Evolutionary conservation across 1,140 invertebrate species (phyloP), one percentile per base, ranked within the genome.

Genomic region (Pygmarrhopalites habei): DNA sequence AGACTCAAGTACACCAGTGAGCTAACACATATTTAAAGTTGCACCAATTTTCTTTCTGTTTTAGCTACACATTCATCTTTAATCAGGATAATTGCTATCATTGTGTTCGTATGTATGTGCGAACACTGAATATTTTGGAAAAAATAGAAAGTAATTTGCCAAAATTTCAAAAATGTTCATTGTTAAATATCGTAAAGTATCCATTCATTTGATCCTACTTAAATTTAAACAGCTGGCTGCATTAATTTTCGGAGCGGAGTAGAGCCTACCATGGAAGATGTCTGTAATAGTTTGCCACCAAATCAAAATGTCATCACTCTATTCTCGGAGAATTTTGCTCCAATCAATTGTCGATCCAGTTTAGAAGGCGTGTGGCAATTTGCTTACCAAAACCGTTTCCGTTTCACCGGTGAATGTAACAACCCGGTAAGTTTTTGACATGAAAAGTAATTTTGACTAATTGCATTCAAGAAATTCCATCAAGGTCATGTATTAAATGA

Each of bases 351-450:
- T 72, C 81, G 91, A 62, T 93, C 91, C 2, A 92, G 90, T 49
- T 77, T 95, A 23, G 92, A 95, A 82, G 92, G 92, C 65, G 90
- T 94, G 2, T 95, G 90, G 90, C 89, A 92, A 72, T 95, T 95
- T 82, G 87, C 88, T 19, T 95, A 95, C 78, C 90, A 93, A 76
- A 83, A 82, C 74, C 73, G 63, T 64, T 92, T 90, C 73, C 82
- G 90, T 64, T 95, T 93, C 73, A 92, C 90, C 28, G 91, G 92
- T 29, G 91, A 94, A 75, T 58, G 56, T 44, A 23, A 56, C 19
- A 5, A 56, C 35, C 5, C 32, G 5, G 32, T 35, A 35, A 35
- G 32, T 35, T n/a, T n/a, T n/a, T n/a, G n/a, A n/a, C n/a, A n/a
- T n/a, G n/a, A n/a, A n/a, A n/a, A n/a, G n/a, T n/a, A n/a, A n/a